Base-by-base conservation (phyloP, 2,888 invertebrate species). In the Drosophila lutescens region DNA sequence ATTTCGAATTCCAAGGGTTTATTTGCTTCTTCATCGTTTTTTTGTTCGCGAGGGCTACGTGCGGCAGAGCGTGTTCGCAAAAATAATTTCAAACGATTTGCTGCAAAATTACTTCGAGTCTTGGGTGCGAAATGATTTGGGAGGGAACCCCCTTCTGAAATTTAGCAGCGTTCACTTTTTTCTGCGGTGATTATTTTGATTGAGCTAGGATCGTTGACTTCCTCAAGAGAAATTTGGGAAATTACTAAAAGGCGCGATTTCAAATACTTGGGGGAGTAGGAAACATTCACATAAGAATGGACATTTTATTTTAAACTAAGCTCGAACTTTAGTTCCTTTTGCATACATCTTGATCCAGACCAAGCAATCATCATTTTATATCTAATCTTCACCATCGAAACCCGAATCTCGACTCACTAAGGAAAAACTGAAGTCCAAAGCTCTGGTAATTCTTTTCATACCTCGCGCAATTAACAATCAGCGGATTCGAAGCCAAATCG, bases 1-100 rank as follows among this genome's bases (percentile, higher is more conserved):
- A n/a, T 53, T 65, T 58, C 15, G 65, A 60, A 74, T 67, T 66
- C 74, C 74, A 61, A 59, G 63, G 71, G 72, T 30, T 54, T 61
- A 38, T 34, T 26, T 10, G 51, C 38, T 32, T 17, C 44, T 44
- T 36, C 20, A 17, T 30, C 13, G 17, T 7, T 56, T 30, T 44
- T 57, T 8, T 30, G 30, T 30, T 55, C 15, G 36, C 15, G 15
- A 17, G 62, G 26, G 55, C 47, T 74, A 74, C 74, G 68, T 74
- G 74, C 58, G 44, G 34, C 44, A 32, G 74, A 73, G 58, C 58
- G 50, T 43, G 71, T 71, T 40, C 74, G 65, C 65, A 54, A 13
- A 44, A 46, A 68, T 23, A 32, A 67, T 68, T 54, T 54, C 56
- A 30, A 46, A 32, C 44, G 41, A 62, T 62, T 62, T 41, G 62